Evolutionary conservation across 1,140 invertebrate species (phyloP).

Genomic region (Drosophila oshimai): DNA sequence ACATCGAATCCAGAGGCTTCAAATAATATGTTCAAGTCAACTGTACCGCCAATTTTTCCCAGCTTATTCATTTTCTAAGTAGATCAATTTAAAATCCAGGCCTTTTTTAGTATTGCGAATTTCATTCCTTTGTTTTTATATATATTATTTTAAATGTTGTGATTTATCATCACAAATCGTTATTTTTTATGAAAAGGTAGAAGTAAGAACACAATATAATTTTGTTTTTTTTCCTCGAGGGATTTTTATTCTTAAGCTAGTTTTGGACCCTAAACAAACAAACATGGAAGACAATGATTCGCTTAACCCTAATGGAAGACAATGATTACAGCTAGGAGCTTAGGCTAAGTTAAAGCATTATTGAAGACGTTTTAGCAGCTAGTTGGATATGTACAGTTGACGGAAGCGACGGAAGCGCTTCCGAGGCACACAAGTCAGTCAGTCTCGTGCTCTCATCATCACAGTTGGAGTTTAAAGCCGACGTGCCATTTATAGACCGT

Average conservation of each 20-base stretch:
- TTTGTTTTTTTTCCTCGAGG: constrained; percentile 25
- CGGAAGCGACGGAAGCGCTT: constrained; percentile 12
- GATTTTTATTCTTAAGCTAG: constrained; percentile 42
- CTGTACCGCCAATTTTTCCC: too few relatives aligned
- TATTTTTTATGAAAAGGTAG: background rate
- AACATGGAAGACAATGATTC: constrained; percentile 65
- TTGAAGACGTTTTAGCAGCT: constrained; percentile 15
- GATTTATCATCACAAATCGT: background rate
- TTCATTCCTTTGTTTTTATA: too few relatives aligned
- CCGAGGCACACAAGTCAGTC: constrained; percentile 24
- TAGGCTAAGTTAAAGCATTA: constrained; percentile 25
- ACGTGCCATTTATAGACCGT: constrained; percentile 35
- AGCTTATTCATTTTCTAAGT: background rate
- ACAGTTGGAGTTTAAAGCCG: constrained; percentile 62
- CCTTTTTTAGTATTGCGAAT: too few relatives aligned
- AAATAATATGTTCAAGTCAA: too few relatives aligned
- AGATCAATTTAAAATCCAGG: too few relatives aligned
- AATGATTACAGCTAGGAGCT: constrained; percentile 50
- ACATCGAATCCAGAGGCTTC: too few relatives aligned
- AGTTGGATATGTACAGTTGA: constrained; percentile 37
- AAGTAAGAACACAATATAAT: background rate
- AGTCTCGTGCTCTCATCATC: constrained; percentile 63
- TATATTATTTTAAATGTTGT: background rate
- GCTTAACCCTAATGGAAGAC: constrained; percentile 66
- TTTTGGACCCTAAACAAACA: constrained; percentile 49